Percentiles rank a stretch among this genome's conserved stretches.
Conservation (phyloP, 53 echinoderm and acorn worm genomes). For the Actinopyga echinites region DNA sequence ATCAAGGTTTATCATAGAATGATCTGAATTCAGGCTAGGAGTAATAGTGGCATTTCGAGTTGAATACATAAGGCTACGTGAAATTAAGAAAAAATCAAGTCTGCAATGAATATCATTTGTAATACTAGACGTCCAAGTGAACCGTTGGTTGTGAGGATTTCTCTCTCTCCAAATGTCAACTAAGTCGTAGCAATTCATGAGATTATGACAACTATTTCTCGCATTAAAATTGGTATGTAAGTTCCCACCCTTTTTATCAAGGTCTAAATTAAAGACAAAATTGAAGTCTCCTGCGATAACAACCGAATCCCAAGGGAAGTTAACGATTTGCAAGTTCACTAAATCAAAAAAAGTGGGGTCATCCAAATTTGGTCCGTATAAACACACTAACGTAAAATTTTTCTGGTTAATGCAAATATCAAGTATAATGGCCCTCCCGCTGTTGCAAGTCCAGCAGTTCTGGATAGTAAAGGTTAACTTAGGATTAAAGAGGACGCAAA, state of each 20-base stretch:
- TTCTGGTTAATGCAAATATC: no score
- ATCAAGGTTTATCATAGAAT: no score
- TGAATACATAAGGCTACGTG: neutral
- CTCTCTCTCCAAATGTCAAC: slow-evolving; percentile 9
- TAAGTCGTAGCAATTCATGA: neutral
- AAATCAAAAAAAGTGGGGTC: neutral
- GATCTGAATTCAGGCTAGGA: no score
- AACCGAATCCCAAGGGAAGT: no score
- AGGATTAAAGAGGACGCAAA: no score
- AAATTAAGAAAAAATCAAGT: slow-evolving; percentile 21
- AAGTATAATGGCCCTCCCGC: no score
- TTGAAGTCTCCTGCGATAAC: neutral
- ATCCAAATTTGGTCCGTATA: neutral
- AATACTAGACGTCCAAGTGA: slow-evolving; percentile 13
- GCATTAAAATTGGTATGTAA: neutral
- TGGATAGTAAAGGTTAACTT: no score
- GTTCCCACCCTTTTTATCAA: neutral
- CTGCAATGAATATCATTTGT: neutral
- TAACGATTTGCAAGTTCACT: neutral
- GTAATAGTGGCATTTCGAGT: neutral
- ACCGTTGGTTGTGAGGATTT: neutral
- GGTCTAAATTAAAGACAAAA: no score
- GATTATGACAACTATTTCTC: neutral
- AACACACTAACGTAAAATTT: neutral
- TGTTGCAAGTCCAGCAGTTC: no score